Evolutionary conservation across 2,797 vertebrate genomes (phyloP).

Genomic region (Parauchenoglanis ngamensis): DNA sequence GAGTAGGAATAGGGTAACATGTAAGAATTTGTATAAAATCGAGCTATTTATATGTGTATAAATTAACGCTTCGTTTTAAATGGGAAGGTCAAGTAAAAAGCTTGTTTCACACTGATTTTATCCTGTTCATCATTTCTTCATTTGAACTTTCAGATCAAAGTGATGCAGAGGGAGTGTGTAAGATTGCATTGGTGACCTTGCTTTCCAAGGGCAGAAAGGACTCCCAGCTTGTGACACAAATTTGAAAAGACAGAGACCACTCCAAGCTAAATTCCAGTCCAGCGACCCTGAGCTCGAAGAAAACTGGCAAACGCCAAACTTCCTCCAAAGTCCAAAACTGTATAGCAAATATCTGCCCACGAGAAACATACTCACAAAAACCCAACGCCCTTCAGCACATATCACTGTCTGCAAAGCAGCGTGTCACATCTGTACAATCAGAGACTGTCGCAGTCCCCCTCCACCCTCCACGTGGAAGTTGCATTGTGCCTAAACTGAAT

Average conservation of each 20-base stretch:
- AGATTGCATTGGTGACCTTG: slow-evolving; percentile 85
- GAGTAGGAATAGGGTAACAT: background rate
- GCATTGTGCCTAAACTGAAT: slow-evolving; percentile 99
- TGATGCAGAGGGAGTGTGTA: slow-evolving; percentile 81
- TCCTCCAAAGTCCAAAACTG: slow-evolving; percentile 78
- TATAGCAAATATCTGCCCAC: slow-evolving; percentile 82
- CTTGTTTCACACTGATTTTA: background rate
- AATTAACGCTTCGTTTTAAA: too few species aligned
- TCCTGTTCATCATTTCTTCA: slow-evolving; percentile 42
- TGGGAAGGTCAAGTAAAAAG: background rate
- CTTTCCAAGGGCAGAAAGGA: slow-evolving; percentile 89
- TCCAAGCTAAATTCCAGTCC: slow-evolving; percentile 85
- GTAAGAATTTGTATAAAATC: background rate
- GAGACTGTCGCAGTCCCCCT: slow-evolving; percentile 89
- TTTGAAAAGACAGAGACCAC: slow-evolving; percentile 89
- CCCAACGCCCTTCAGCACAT: slow-evolving; percentile 75
- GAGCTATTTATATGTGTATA: background rate
- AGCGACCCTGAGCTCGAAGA: slow-evolving; percentile 80
- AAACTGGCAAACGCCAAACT: slow-evolving; percentile 65
- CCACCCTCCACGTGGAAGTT: slow-evolving; percentile 87
- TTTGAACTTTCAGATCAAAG: slow-evolving; percentile 69
- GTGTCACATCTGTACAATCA: slow-evolving; percentile 98
- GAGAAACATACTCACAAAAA: slow-evolving; percentile 58
- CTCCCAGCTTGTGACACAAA: slow-evolving; percentile 86
- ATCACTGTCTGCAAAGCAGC: slow-evolving; percentile 85